Evolutionary conservation across 2,113 vertebrate species (phyloP).

Genomic region (Anthoscopus minutus): DNA sequence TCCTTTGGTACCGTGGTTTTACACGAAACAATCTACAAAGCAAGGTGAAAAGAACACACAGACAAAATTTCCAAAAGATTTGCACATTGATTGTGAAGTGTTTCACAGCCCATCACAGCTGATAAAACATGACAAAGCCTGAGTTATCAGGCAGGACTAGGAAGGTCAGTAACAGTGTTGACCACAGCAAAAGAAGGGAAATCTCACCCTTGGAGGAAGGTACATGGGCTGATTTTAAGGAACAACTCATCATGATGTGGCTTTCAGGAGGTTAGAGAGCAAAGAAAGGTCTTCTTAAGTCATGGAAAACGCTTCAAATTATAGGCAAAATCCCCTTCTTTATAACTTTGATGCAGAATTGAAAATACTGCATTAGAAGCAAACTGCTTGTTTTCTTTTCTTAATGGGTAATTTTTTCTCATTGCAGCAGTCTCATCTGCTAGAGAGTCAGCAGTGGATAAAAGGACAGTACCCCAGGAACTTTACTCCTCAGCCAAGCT

Average conservation of each 20-base stretch:
- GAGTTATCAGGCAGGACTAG: conserved; percentile 30
- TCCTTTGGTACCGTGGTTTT: conserved; percentile 17
- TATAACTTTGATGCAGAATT: neutral
- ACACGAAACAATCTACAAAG: conserved; percentile 25
- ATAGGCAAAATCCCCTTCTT: neutral
- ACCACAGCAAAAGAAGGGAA: conserved; percentile 20
- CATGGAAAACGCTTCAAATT: neutral
- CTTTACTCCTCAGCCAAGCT: neutral
- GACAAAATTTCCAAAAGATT: conserved; percentile 8
- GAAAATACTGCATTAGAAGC: neutral
- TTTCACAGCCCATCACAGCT: neutral
- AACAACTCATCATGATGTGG: neutral
- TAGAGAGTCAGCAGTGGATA: neutral
- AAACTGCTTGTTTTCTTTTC: neutral
- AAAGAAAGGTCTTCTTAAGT: neutral
- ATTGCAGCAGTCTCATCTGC: neutral
- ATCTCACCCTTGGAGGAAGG: conserved; percentile 1
- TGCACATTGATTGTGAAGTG: conserved; percentile 7
- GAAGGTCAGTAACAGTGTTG: conserved; percentile 18
- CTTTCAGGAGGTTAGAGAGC: neutral
- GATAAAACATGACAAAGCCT: conserved; percentile 21
- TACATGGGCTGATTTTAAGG: conserved; percentile 15
- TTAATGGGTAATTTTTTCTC: neutral
- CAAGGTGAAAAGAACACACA: conserved; percentile 19
- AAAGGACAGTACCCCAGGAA: neutral